phyloP scores from a whole-genome alignment of 2,113 vertebrate species.

The Corvus moneduloides region DNA sequence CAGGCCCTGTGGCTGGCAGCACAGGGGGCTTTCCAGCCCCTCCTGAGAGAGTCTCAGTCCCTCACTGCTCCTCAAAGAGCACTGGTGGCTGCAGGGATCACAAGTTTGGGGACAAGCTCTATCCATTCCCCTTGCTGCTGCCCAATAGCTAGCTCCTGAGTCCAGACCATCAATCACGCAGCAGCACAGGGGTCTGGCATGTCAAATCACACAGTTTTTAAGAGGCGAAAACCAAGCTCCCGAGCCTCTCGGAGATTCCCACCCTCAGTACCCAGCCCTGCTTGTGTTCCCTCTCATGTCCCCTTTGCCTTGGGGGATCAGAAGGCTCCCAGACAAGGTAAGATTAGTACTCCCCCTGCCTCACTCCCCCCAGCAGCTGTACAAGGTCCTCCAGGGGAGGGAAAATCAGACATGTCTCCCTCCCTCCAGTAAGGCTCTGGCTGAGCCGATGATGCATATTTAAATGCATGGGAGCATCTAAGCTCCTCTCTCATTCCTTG shows the following conservation, averaged over 20 bases:
- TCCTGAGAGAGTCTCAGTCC: background rate
- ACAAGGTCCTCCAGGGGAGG: background rate
- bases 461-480: slow-evolving; percentile 35
- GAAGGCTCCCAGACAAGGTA: background rate
- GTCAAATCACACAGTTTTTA: background rate
- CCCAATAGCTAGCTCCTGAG: background rate
- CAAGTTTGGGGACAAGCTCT: background rate
- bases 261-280: background rate
- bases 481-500: slow-evolving; percentile 47
- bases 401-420: background rate
- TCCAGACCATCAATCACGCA: background rate
- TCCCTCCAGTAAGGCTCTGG: background rate
- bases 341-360: background rate
- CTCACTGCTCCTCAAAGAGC: background rate
- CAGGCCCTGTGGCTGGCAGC: background rate
- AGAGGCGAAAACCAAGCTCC: background rate
- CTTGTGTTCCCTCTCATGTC: no score
- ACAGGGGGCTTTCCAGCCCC: background rate
- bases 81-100: background rate
- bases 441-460: background rate
- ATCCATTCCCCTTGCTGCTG: background rate
- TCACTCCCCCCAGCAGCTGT: background rate
- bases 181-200: background rate
- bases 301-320: background rate
- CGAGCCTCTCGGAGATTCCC: background rate